Evolutionary conservation across 2,888 invertebrate species (phyloP).

Genomic region (Tiphia femorata): DNA sequence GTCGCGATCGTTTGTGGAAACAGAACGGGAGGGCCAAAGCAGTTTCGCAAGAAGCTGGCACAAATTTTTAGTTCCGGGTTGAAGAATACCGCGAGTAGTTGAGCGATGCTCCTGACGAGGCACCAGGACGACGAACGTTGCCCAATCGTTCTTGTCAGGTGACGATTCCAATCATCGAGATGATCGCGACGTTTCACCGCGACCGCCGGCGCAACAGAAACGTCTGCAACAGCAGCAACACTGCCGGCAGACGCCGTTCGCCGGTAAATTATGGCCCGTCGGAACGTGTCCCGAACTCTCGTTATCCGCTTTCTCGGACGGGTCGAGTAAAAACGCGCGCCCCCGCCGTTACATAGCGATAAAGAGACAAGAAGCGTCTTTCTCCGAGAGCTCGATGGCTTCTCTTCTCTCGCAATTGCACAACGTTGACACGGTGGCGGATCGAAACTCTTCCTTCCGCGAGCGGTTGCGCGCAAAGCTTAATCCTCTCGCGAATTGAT

Average conservation of each 20-base stretch:
- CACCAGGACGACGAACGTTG: too few relatives aligned
- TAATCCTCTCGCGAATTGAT: too few relatives aligned
- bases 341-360: slow-evolving; percentile 30
- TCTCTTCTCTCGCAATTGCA: neutral
- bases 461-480: neutral
- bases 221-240: neutral
- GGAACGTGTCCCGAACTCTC: slow-evolving; percentile 10
- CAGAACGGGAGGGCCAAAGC: too few relatives aligned
- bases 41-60: too few relatives aligned
- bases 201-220: neutral
- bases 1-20: too few relatives aligned
- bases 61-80: too few relatives aligned
- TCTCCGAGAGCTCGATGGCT: neutral
- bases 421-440: neutral
- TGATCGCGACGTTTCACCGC: slow-evolving; percentile 9
- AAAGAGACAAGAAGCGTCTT: neutral
- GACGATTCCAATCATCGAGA: too few relatives aligned
- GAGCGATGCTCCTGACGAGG: too few relatives aligned
- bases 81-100: too few relatives aligned
- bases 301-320: slow-evolving; percentile 28
- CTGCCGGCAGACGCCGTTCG: slow-evolving; percentile 7
- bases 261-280: slow-evolving; percentile 22
- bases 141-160: too few relatives aligned
- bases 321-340: slow-evolving; percentile 34
- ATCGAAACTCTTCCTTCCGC: slow-evolving; percentile 22